Conservation (phyloP, 2,888 invertebrate species). For the Caenorhabditis afra region DNA sequence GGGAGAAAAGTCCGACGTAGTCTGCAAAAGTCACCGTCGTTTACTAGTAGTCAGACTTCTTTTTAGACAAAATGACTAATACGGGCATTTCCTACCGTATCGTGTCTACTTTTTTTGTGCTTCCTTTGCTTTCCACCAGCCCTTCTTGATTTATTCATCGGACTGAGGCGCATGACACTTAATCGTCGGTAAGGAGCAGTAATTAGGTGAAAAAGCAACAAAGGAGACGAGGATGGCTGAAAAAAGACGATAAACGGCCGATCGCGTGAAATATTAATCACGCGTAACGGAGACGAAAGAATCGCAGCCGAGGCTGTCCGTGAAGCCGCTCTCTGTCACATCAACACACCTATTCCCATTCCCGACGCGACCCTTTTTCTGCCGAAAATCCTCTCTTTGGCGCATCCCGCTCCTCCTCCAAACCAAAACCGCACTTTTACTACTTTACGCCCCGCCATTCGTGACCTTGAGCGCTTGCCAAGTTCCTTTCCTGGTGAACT, state of each 20-base stretch:
- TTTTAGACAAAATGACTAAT: background rate
- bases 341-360: conserved; percentile 44
- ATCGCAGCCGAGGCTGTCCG: no score
- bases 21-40: background rate
- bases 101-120: background rate
- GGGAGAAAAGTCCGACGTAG: background rate
- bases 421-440: background rate
- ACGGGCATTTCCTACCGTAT: conserved; percentile 26
- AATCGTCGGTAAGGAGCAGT: conserved; percentile 53
- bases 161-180: conserved; percentile 45
- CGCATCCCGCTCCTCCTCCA: conserved; percentile 28
- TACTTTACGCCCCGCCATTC: conserved; percentile 1
- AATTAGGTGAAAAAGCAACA: conserved; percentile 26
- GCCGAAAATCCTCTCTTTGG: conserved; percentile 12
- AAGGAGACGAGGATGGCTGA: background rate
- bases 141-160: conserved; percentile 42
- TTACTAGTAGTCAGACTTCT: no score
- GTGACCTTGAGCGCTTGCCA: background rate
- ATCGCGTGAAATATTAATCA: conserved; percentile 55
- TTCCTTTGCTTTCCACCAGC: no score
- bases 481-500: background rate
- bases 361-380: conserved; percentile 17
- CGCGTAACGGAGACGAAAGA: conserved; percentile 41
- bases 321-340: conserved; percentile 41
- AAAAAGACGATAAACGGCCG: conserved; percentile 49